Evolutionary conservation across 2,888 invertebrate species (phyloP).

Genomic region (Netelia inedita): DNA sequence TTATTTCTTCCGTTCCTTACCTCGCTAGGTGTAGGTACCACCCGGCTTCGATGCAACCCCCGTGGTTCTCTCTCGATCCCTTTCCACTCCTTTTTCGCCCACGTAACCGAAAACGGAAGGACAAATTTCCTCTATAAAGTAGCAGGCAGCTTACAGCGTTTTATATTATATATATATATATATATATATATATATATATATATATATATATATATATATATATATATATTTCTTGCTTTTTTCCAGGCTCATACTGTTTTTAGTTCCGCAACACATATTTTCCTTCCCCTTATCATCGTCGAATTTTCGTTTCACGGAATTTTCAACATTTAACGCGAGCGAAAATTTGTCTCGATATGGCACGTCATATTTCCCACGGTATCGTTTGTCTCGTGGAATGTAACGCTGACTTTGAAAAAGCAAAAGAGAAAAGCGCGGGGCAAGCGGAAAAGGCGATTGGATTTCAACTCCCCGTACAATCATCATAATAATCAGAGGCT

Average conservation of each 20-base stretch:
- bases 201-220: constrained; percentile 6
- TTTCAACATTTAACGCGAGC: constrained; percentile 33
- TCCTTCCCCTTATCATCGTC: constrained; percentile 20
- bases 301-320: constrained; percentile 57
- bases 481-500: not conserved
- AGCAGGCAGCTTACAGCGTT: constrained; percentile 41
- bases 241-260: constrained; percentile 16
- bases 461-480: not conserved
- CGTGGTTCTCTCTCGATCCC: not conserved
- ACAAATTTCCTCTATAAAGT: constrained; percentile 65
- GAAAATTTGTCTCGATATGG: constrained; percentile 38
- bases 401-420: not conserved
- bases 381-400: not conserved
- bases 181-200: not conserved
- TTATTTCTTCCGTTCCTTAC: constrained; percentile 28
- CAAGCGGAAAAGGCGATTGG: not conserved
- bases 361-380: not conserved
- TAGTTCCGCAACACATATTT: not conserved
- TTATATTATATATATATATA: constrained; percentile 23
- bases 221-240: not conserved
- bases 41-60: constrained; percentile 7
- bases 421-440: not conserved
- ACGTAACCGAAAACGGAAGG: constrained; percentile 63
- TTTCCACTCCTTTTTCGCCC: constrained; percentile 45
- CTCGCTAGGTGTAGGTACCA: constrained; percentile 28